A percentile compares a stretch with the other conserved stretches of the same genome.
Conservation (phyloP, 2,113 vertebrate species). For the Panthera uncia region DNA sequence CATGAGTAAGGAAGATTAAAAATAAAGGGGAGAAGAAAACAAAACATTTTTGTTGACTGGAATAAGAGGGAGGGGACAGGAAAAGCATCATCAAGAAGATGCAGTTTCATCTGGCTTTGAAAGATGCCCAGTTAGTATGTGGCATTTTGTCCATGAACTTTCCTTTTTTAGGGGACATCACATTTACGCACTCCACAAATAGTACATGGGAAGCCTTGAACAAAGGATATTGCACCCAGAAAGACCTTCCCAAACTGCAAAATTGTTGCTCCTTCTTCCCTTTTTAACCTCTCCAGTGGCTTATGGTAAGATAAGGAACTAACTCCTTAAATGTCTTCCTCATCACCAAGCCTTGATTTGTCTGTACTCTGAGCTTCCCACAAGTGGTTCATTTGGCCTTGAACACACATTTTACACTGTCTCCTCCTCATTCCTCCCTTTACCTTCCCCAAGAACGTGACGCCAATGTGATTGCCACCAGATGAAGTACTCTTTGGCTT, state of each 20-base stretch:
- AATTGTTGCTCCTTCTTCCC: neutral
- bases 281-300: neutral
- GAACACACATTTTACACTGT: neutral
- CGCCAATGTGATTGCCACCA: neutral
- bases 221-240: neutral
- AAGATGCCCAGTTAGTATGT: neutral
- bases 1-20: neutral
- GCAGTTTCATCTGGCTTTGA: neutral
- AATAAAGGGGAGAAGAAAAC: neutral
- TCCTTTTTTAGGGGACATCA: neutral
- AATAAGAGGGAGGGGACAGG: neutral
- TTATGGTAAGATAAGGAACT: neutral
- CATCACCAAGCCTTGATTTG: neutral
- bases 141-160: neutral
- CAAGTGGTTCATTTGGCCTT: neutral
- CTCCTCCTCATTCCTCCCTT: neutral
- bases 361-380: neutral
- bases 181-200: neutral
- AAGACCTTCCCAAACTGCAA: neutral
- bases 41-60: neutral
- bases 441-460: neutral
- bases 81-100: neutral
- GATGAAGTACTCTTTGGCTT: neutral
- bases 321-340: neutral
- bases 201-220: neutral